phyloP scores from a whole-genome alignment of 2,113 vertebrate genomes.

The Gopherus flavomarginatus region DNA sequence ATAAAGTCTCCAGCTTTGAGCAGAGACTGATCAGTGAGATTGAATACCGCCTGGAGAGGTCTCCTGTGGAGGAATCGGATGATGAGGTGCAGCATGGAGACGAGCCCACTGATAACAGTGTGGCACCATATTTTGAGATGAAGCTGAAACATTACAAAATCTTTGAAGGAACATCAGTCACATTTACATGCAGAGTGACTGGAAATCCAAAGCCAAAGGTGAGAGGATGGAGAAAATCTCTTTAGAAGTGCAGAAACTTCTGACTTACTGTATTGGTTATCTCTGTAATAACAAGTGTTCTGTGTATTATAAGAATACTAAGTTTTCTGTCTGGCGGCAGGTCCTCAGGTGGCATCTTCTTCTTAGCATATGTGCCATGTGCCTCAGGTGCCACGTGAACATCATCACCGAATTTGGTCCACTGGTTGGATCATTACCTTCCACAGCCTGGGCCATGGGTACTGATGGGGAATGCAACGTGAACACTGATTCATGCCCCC shows the following conservation, averaged over 20 bases:
- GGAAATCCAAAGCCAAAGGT: constrained; percentile 97
- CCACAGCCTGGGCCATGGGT: too few species aligned
- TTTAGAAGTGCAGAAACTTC: background rate
- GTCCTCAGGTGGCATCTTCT: background rate
- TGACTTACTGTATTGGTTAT: background rate
- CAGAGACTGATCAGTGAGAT: constrained; percentile 98
- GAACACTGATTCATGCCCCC: too few species aligned
- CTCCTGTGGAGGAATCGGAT: constrained; percentile 93
- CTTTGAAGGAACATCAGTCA: constrained; percentile 96
- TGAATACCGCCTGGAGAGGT: constrained; percentile 95
- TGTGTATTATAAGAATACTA: background rate
- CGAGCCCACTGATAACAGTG: constrained; percentile 64
- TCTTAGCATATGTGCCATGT: too few species aligned
- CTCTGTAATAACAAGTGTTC: background rate
- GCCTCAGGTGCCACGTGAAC: too few species aligned
- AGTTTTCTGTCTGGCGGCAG: background rate
- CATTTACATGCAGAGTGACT: constrained; percentile 91
- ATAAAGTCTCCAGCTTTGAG: constrained; percentile 98
- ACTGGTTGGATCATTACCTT: too few species aligned
- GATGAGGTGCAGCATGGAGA: constrained; percentile 89
- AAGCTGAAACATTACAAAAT: constrained; percentile 97
- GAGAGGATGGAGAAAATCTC: background rate
- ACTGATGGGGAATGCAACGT: too few species aligned
- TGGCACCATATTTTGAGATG: constrained; percentile 86
- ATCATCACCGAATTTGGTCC: too few species aligned